Percentiles rank a stretch among this genome's conserved stretches.
Conservation (phyloP, 2,113 vertebrate species). For the Tupaia tana region DNA sequence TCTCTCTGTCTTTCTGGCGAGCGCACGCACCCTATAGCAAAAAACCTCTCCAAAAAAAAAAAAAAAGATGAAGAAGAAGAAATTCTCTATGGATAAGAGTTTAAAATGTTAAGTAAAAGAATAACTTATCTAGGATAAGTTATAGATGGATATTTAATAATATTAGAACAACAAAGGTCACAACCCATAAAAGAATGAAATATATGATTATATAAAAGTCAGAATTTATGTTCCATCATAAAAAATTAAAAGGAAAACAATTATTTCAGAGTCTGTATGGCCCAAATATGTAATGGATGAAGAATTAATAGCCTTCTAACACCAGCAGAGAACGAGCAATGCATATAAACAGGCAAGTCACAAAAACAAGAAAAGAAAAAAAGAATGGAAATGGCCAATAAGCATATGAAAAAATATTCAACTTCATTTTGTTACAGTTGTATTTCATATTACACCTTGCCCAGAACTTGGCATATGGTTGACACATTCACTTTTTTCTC, state of each 20-base stretch:
- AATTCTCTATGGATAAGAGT: not conserved
- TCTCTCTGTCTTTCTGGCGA: too few relatives aligned
- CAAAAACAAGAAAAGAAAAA: not conserved
- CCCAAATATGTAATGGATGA: not conserved
- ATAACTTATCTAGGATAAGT: not conserved
- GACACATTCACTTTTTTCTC: not conserved
- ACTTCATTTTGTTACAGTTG: not conserved
- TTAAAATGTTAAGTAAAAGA: not conserved
- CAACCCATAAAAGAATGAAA: not conserved
- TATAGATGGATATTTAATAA: not conserved
- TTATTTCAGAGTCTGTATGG: not conserved
- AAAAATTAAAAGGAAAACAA: not conserved
- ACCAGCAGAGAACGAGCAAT: not conserved
- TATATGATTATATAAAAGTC: not conserved
- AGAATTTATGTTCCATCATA: not conserved
- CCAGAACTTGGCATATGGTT: not conserved
- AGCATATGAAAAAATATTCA: not conserved
- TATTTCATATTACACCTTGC: not conserved
- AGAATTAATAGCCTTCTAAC: not conserved
- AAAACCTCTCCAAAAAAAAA: too few relatives aligned
- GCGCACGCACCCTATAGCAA: too few relatives aligned
- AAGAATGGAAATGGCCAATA: not conserved
- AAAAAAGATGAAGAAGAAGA: too few relatives aligned
- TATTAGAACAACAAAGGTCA: not conserved
- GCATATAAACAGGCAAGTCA: not conserved